Evolutionary conservation across 2,113 vertebrate species (phyloP).

Genomic region (Plecotus auritus): DNA sequence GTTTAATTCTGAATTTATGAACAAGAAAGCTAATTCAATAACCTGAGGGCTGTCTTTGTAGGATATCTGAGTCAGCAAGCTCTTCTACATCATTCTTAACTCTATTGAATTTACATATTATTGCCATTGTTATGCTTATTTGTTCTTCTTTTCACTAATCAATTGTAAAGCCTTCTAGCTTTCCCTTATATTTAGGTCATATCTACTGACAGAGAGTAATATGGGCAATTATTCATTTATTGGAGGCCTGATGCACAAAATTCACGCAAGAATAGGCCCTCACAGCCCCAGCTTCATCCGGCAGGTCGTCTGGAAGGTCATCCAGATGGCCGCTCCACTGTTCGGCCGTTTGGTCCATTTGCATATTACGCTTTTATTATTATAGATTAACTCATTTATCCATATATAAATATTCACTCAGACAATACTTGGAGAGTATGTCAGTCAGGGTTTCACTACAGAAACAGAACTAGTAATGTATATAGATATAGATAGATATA

Average conservation of each 20-base stretch:
- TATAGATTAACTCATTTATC: neutral
- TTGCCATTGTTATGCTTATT: neutral
- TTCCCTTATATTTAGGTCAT: neutral
- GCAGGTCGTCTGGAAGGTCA: no score
- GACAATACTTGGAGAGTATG: neutral
- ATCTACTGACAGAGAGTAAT: neutral
- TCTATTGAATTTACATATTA: neutral
- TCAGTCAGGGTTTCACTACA: neutral
- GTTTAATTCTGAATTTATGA: neutral
- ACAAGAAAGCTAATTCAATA: neutral
- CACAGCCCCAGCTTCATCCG: no score
- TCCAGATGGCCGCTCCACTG: no score
- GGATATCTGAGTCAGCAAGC: neutral
- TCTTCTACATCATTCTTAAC: neutral
- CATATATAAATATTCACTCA: neutral
- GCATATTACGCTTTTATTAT: no score
- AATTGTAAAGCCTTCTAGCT: neutral
- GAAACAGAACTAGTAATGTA: neutral
- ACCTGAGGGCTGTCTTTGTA: neutral
- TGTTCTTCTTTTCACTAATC: neutral
- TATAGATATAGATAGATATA: neutral
- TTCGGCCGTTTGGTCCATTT: no score
- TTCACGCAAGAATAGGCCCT: no score
- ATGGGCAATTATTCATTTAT: neutral
- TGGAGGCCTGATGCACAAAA: no score